Conservation (phyloP, 1,140 invertebrate species). For the Cydia splendana region DNA sequence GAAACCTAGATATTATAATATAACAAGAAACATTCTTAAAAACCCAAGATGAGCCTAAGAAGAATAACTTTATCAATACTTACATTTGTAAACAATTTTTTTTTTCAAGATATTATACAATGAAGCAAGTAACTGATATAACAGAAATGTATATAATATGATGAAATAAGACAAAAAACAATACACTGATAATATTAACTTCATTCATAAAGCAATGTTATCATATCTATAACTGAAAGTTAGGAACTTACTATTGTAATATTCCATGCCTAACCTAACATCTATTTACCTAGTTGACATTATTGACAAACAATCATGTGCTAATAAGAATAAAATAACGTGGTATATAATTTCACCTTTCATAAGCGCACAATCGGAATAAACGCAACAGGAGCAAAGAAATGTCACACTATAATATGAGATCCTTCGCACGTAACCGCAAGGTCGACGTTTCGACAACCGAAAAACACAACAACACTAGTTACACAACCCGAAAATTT, state of each 20-base stretch:
- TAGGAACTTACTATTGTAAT: not conserved
- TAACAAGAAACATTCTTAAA: not conserved
- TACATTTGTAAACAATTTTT: constrained; percentile 8
- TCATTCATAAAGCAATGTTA: not conserved
- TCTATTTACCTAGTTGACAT: constrained; percentile 25
- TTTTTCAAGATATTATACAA: not conserved
- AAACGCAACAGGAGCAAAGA: not conserved
- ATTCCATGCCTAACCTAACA: constrained; percentile 32
- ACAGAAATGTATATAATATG: not conserved
- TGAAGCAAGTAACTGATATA: not conserved
- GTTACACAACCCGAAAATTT: constrained; percentile 64
- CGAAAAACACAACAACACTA: constrained; percentile 57
- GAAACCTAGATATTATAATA: not conserved
- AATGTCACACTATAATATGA: constrained; percentile 39
- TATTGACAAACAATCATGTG: constrained; percentile 31
- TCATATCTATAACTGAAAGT: not conserved
- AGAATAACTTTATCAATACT: not conserved
- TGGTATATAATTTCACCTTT: not conserved
- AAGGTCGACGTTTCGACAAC: constrained; percentile 55
- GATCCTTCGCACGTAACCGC: constrained; percentile 47
- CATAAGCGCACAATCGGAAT: not conserved
- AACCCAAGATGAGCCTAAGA: not conserved
- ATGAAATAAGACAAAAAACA: not conserved
- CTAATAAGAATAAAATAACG: constrained; percentile 29
- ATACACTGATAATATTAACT: not conserved